These are phyloP conservation scores for Cephus cinctus DNA, from an alignment of 1,140 invertebrate genomes.

Conservation along the genomic window DNA sequence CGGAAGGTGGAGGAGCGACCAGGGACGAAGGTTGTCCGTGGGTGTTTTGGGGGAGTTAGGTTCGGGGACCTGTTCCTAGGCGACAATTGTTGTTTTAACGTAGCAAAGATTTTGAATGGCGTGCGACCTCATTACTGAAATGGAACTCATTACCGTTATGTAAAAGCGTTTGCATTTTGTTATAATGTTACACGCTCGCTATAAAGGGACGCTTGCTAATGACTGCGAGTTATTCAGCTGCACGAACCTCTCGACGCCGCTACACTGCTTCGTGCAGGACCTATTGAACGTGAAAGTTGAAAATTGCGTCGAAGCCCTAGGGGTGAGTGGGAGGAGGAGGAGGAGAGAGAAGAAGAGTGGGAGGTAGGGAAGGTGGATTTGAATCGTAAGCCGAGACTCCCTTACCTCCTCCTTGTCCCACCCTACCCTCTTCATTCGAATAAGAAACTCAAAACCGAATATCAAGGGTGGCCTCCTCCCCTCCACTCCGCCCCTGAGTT, in stretches of 20 bases:
- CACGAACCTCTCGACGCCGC: slow-evolving; percentile 31
- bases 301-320: neutral
- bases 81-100: slow-evolving; percentile 17
- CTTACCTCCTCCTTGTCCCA: too few relatives aligned
- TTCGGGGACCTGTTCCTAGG: too few relatives aligned
- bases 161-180: slow-evolving; percentile 43
- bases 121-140: slow-evolving; percentile 54
- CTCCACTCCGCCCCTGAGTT: too few relatives aligned
- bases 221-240: slow-evolving; percentile 45
- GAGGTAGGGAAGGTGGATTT: neutral
- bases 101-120: slow-evolving; percentile 46
- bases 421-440: too few relatives aligned
- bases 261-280: neutral
- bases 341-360: neutral
- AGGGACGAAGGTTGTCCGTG: slow-evolving; percentile 16
- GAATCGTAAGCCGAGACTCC: too few relatives aligned
- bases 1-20: slow-evolving; percentile 15
- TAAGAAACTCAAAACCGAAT: neutral
- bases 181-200: slow-evolving; percentile 27
- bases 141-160: slow-evolving; percentile 49
- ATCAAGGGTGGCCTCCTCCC: neutral
- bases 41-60: too few relatives aligned
- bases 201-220: slow-evolving; percentile 41
- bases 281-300: slow-evolving; percentile 6
- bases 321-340: slow-evolving; percentile 3